A percentile compares a stretch with the other conserved stretches of the same genome.
These are phyloP conservation scores for Ictalurus punctatus DNA, from an alignment of 2,113 vertebrate species.

Conservation along the genomic window DNA sequence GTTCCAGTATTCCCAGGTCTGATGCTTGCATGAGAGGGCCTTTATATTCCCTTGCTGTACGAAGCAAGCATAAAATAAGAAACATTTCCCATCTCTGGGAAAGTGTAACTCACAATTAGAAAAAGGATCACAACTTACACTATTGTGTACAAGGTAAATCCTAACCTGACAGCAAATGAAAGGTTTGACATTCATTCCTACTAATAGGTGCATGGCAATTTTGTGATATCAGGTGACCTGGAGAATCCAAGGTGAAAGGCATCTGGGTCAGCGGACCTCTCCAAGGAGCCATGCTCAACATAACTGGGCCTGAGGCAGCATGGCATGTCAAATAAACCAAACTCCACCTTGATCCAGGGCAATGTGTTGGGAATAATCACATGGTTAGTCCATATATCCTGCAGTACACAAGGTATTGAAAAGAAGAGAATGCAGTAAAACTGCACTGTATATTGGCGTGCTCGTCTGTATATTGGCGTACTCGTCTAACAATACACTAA, in stretches of 20 bases:
- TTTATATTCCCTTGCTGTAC: not conserved
- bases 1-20: slow-evolving; percentile 6
- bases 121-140: not conserved
- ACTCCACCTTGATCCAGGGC: not conserved
- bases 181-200: not conserved
- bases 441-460: not conserved
- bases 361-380: not conserved
- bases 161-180: not conserved
- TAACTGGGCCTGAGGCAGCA: slow-evolving; percentile 27
- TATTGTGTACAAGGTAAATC: not conserved
- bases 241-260: not conserved
- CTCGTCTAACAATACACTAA: not conserved
- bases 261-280: slow-evolving; percentile 6
- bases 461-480: no score
- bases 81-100: not conserved
- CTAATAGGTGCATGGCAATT: not conserved
- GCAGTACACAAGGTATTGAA: not conserved
- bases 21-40: not conserved
- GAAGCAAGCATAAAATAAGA: not conserved
- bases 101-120: not conserved
- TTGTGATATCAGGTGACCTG: not conserved
- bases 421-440: not conserved
- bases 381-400: not conserved
- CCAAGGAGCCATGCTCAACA: not conserved
- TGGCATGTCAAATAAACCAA: not conserved